phyloP scores from a whole-genome alignment of 2,797 vertebrate genomes.

The Botia kubotai region DNA sequence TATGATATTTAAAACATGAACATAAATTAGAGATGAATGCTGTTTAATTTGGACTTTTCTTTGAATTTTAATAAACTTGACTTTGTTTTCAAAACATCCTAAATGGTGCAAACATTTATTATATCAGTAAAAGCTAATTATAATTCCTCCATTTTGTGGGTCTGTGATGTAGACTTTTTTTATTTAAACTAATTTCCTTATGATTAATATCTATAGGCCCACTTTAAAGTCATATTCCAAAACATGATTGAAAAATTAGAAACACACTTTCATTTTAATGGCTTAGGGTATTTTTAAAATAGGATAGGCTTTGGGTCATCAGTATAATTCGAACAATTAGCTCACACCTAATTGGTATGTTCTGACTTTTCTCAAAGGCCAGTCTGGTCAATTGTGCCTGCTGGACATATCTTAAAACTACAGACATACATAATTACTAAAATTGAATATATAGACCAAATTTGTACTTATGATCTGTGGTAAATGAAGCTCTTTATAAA shows the following conservation, averaged over 20 bases:
- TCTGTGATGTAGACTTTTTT: background rate
- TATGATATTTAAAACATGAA: too few relatives aligned
- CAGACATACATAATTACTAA: conserved; percentile 45
- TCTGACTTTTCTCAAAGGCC: conserved; percentile 60
- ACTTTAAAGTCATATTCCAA: conserved; percentile 25
- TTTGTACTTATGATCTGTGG: conserved; percentile 11
- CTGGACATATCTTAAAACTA: conserved; percentile 57
- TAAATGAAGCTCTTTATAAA: background rate
- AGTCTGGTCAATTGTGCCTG: conserved; percentile 69
- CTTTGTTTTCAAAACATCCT: background rate
- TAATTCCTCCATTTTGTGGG: background rate
- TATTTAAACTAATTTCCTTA: background rate
- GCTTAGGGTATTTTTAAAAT: conserved; percentile 40
- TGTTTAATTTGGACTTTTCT: background rate
- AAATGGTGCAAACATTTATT: background rate
- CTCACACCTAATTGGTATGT: conserved; percentile 66
- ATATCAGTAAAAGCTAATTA: background rate
- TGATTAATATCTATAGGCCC: background rate
- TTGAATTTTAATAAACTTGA: background rate
- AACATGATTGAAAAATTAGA: conserved; percentile 21
- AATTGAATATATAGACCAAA: conserved; percentile 37
- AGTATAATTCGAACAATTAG: conserved; percentile 69
- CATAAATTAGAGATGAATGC: too few relatives aligned
- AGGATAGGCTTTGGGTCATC: conserved; percentile 53
- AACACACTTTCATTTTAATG: conserved; percentile 7